Evolutionary conservation across 1,140 invertebrate species (phyloP).

Genomic region (Pentalonia nigronervosa): DNA sequence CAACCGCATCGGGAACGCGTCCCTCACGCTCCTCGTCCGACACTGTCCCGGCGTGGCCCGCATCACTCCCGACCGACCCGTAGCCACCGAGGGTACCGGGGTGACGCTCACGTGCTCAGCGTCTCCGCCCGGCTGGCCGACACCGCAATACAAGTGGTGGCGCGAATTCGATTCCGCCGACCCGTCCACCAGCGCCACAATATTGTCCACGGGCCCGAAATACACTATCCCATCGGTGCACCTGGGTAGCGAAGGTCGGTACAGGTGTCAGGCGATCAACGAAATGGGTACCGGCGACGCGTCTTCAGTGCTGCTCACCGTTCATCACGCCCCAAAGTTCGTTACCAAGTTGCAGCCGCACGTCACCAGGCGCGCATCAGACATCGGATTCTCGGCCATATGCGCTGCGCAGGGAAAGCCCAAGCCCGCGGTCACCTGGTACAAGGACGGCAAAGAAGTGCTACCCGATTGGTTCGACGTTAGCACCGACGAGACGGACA

Average conservation of each 20-base stretch:
- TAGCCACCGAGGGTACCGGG: slow-evolving; percentile 80
- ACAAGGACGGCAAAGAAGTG: slow-evolving; percentile 84
- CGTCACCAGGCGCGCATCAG: slow-evolving; percentile 80
- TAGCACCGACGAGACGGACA: slow-evolving; percentile 77
- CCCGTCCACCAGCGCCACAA: slow-evolving; percentile 67
- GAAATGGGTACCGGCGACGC: slow-evolving; percentile 84
- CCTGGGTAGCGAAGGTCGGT: slow-evolving; percentile 83
- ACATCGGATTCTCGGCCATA: slow-evolving; percentile 79
- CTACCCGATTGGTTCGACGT: slow-evolving; percentile 81
- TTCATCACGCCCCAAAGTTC: slow-evolving; percentile 86
- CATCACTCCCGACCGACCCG: slow-evolving; percentile 82
- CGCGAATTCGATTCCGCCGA: slow-evolving; percentile 74
- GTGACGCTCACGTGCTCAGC: slow-evolving; percentile 87
- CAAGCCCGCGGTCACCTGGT: slow-evolving; percentile 81
- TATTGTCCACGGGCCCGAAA: slow-evolving; percentile 77
- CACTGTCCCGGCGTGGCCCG: slow-evolving; percentile 85
- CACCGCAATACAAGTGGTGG: slow-evolving; percentile 88
- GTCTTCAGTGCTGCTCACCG: slow-evolving; percentile 81
- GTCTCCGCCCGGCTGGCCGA: slow-evolving; percentile 86
- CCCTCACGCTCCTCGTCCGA: slow-evolving; percentile 81
- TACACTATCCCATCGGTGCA: slow-evolving; percentile 86
- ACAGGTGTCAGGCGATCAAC: slow-evolving; percentile 88
- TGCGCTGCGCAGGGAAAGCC: slow-evolving; percentile 89
- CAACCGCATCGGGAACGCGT: slow-evolving; percentile 76
- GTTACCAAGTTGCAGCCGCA: slow-evolving; percentile 83